A percentile compares a stretch with the other conserved stretches of the same genome.
These are phyloP conservation scores for Etheostoma cragini DNA, from an alignment of 2,113 vertebrate species.

Conservation along the genomic window DNA sequence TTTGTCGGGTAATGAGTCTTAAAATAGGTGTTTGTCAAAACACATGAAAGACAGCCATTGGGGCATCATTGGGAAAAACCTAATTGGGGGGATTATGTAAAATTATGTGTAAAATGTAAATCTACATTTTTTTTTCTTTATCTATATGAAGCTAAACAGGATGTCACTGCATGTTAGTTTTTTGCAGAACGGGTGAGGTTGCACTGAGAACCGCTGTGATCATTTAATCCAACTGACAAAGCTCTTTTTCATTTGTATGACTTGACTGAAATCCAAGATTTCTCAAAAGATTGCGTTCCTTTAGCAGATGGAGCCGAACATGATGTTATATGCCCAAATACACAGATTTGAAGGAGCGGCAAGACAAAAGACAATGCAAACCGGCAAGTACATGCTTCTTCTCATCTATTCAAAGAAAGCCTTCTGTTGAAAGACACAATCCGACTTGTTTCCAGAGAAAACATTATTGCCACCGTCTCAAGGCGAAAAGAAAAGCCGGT, in stretches of 20 bases:
- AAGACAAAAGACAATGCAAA: slow-evolving; percentile 24
- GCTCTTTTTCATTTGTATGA: background rate
- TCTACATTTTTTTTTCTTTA: background rate
- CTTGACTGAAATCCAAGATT: background rate
- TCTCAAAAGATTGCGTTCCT: slow-evolving; percentile 16
- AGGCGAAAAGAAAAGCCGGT: slow-evolving; percentile 4
- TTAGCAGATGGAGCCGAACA: slow-evolving; percentile 19
- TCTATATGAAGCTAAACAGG: background rate
- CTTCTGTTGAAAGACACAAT: slow-evolving; percentile 16
- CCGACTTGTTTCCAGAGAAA: slow-evolving; percentile 4
- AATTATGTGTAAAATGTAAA: slow-evolving; percentile 9
- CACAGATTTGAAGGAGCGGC: slow-evolving; percentile 34
- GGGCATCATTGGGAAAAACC: too few species aligned
- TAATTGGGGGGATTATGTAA: slow-evolving; percentile 13
- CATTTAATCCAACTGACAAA: background rate
- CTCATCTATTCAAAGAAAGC: slow-evolving; percentile 23
- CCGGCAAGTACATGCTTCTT: slow-evolving; percentile 12
- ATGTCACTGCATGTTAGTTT: background rate
- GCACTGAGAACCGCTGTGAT: slow-evolving; percentile 13
- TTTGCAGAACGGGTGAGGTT: background rate
- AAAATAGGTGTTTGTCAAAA: background rate
- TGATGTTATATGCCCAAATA: slow-evolving; percentile 27
- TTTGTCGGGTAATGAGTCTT: slow-evolving; percentile 30
- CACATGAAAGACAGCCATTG: background rate
- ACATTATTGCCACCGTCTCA: background rate